phyloP scores from a whole-genome alignment of 1,140 invertebrate species.

The Parapsyche elsis region DNA sequence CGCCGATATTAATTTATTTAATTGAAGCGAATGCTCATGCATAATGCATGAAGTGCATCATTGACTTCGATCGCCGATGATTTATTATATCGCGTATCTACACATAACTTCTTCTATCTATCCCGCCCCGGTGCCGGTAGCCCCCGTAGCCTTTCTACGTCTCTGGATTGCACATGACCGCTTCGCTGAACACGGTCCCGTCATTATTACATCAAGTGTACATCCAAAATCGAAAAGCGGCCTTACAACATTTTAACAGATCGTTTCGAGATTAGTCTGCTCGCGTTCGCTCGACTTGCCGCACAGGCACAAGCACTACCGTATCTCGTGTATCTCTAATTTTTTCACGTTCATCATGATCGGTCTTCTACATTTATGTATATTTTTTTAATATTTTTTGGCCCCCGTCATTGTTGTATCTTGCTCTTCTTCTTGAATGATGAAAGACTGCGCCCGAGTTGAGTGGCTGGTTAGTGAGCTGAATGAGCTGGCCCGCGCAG shows the following conservation, averaged over 20 bases:
- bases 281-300: constrained; percentile 38
- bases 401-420: neutral
- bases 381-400: neutral
- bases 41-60: constrained; percentile 5
- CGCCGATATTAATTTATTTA: constrained; percentile 25
- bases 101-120: neutral
- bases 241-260: constrained; percentile 35
- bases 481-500: neutral
- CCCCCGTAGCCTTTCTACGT: neutral
- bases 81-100: neutral
- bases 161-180: neutral
- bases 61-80: neutral
- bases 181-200: constrained; percentile 23
- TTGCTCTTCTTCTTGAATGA: constrained; percentile 9
- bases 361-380: constrained; percentile 12
- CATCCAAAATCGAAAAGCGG: constrained; percentile 36
- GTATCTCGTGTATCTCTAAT: constrained; percentile 1
- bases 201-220: constrained; percentile 33
- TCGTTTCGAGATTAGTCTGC: constrained; percentile 25
- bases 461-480: neutral
- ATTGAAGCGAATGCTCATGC: neutral
- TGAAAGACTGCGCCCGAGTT: constrained; percentile 1
- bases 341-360: constrained; percentile 8
- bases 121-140: neutral
- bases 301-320: neutral